Evolutionary conservation across 2,797 vertebrate genomes (phyloP), one percentile per base, ranked within the genome.

Genomic region (Malacoctenus gilli): DNA sequence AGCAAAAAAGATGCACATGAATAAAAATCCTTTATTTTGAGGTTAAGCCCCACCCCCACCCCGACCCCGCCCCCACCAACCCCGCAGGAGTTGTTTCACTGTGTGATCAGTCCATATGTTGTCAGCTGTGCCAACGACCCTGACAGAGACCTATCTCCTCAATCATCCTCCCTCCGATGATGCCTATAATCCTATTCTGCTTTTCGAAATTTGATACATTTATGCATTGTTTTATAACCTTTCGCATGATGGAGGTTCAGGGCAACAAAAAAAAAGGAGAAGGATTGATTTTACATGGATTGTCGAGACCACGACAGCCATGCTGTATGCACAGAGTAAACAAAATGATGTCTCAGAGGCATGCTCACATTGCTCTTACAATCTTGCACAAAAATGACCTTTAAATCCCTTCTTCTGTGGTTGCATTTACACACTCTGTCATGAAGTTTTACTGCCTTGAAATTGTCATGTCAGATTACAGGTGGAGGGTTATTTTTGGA

Each of bases 151-250:
- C 55, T 53, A n/a, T 59, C 31, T 21, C 72, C 25, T 61, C 18
- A 13, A 7, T 57, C 44, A 22, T 53, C 15, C 40, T 72, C 28
- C 15, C 40, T 72, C 28, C 30, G 25, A 54, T 35, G 20, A 68
- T 55, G 74, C 63, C 75, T 73, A 67, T 49, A 25, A 42, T 62
- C 34, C 8, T n/a, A 32, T 35, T 23, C 6, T 47, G 20, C 40
- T 15, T 8, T 34, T 38, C 25, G 1, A 16, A 39, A 28, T 28
- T 28, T 4, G 25, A 28, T 9, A 28, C 25, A 3, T 9, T 28
- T 28, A 28, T 6, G 25, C 25, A 28, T 28, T 28, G 25, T 28
- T 28, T 6, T 46, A 28, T 18, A 51, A 61, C n/a, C n/a, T n/a
- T n/a, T n/a, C n/a, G n/a, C n/a, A n/a, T n/a, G n/a, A n/a, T n/a